Percentiles rank a stretch among this genome's conserved stretches.
Conservation (phyloP, 2,113 vertebrate species). For the Chaetodon auriga region DNA sequence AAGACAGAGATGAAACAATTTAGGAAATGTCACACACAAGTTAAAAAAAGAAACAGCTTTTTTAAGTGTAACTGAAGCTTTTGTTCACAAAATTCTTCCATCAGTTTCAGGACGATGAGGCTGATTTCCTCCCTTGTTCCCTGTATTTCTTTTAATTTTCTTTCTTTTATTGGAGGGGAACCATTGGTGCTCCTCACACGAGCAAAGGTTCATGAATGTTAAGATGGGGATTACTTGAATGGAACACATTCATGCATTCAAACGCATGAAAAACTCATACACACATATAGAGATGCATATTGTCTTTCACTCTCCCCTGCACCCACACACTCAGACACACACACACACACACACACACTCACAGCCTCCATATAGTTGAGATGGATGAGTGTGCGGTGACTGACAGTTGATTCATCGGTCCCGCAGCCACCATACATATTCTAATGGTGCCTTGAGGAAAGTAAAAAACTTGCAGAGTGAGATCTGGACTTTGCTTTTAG, state of each 20-base stretch:
- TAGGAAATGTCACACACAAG: not conserved
- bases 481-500: constrained; percentile 61
- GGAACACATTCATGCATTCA: not conserved
- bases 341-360: constrained; percentile 25
- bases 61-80: not conserved
- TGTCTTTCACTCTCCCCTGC: not conserved
- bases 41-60: not conserved
- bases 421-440: constrained; percentile 64
- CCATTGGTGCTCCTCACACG: not conserved
- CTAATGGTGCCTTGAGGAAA: constrained; percentile 57
- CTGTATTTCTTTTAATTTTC: not conserved
- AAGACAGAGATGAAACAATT: constrained; percentile 1
- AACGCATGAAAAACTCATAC: not conserved
- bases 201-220: not conserved
- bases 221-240: not conserved
- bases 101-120: not conserved
- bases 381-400: constrained; percentile 51
- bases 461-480: constrained; percentile 46
- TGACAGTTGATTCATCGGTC: constrained; percentile 68
- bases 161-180: not conserved
- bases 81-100: not conserved
- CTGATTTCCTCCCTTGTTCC: not conserved
- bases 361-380: constrained; percentile 31
- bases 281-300: not conserved
- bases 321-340: not conserved